Percentiles rank a stretch among this genome's conserved stretches.
Evolutionary conservation across 1,140 invertebrate genomes (phyloP).

Genomic region (Vanessa tameamea): DNA sequence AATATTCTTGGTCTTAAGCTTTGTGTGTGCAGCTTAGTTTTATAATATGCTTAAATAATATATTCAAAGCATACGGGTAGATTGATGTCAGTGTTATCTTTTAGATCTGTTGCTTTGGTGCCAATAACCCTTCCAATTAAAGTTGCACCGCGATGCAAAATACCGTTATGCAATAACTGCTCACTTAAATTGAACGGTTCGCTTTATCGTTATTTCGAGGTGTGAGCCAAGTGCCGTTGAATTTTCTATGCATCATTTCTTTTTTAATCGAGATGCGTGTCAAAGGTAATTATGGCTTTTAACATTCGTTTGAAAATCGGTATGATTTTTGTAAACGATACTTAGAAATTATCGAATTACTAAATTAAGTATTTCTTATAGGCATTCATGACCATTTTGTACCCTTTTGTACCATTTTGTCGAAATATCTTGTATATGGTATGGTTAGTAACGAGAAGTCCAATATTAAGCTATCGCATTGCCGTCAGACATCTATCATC

Average conservation of each 20-base stretch:
- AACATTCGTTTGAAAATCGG: background rate
- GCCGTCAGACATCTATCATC: no score
- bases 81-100: background rate
- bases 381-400: no score
- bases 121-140: slow-evolving; percentile 29
- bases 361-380: no score
- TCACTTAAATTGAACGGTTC: slow-evolving; percentile 25
- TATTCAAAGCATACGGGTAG: background rate
- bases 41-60: background rate
- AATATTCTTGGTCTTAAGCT: background rate
- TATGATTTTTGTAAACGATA: background rate
- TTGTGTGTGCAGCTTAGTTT: background rate
- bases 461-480: no score
- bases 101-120: slow-evolving; percentile 5
- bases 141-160: slow-evolving; percentile 20
- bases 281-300: slow-evolving; percentile 1
- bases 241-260: slow-evolving; percentile 24
- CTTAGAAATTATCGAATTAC: no score
- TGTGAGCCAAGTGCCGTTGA: slow-evolving; percentile 20
- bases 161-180: slow-evolving; percentile 29
- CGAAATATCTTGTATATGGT: no score
- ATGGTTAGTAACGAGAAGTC: no score
- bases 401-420: no score
- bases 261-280: slow-evolving; percentile 21
- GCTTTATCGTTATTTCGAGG: slow-evolving; percentile 21